A percentile compares a stretch with the other conserved stretches of the same genome.
Conservation (phyloP, 2,888 invertebrate genomes). For the Cosmorhoe ocellata region DNA sequence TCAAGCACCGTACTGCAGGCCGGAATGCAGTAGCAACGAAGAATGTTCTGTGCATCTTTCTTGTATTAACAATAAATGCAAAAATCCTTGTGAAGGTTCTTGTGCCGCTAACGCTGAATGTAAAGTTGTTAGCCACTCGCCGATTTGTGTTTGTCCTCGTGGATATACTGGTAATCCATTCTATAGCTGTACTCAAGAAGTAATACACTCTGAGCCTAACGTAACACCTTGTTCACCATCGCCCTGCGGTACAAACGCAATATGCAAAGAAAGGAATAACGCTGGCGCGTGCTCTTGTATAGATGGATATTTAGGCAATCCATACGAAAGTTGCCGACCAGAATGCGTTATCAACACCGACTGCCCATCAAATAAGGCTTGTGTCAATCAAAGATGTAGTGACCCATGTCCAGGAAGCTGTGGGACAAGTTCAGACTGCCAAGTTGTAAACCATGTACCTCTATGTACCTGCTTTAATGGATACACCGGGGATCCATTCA, state of each 20-base stretch:
- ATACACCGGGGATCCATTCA: conserved; percentile 89
- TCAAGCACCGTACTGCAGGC: conserved; percentile 88
- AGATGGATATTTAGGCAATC: conserved; percentile 88
- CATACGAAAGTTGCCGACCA: conserved; percentile 89
- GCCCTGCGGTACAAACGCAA: conserved; percentile 85
- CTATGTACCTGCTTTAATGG: conserved; percentile 86
- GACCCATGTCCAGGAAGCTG: conserved; percentile 92
- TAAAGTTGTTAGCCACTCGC: conserved; percentile 89
- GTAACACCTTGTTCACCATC: conserved; percentile 83
- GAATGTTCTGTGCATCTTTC: conserved; percentile 87
- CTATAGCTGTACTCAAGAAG: conserved; percentile 79
- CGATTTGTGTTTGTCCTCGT: conserved; percentile 86
- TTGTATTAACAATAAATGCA: conserved; percentile 89
- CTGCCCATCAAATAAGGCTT: conserved; percentile 86
- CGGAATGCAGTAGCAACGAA: conserved; percentile 90
- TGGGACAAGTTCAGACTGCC: conserved; percentile 88
- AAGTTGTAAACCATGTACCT: conserved; percentile 87
- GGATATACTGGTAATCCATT: conserved; percentile 91
- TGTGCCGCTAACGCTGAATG: conserved; percentile 90
- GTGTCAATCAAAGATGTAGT: conserved; percentile 86
- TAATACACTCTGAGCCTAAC: conserved; percentile 56
- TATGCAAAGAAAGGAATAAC: conserved; percentile 82
- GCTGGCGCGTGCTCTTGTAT: conserved; percentile 87
- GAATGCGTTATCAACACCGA: conserved; percentile 89
- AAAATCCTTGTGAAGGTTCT: conserved; percentile 87